phyloP scores from a whole-genome alignment of 1,140 invertebrate species.

The Harlomillsia oculata region DNA sequence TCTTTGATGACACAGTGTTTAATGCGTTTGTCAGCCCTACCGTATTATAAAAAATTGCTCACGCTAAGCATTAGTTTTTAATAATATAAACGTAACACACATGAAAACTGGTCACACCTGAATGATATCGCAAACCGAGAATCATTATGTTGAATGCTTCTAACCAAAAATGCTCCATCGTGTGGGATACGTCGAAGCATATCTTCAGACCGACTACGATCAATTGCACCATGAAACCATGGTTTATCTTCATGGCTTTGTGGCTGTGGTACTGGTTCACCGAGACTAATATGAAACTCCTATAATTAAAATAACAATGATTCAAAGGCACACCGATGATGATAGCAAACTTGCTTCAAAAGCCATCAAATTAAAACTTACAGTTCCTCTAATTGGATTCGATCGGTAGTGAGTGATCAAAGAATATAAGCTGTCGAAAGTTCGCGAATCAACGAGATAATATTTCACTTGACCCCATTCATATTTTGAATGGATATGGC shows the following conservation, averaged over 20 bases:
- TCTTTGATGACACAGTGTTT: conserved; percentile 89
- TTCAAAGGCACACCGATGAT: neutral
- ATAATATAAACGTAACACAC: neutral
- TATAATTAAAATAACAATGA: conserved; percentile 36
- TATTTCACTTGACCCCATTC: conserved; percentile 81
- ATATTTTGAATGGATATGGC: conserved; percentile 79
- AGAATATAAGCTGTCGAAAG: conserved; percentile 86
- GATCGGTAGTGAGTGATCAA: conserved; percentile 83
- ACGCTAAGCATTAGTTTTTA: neutral
- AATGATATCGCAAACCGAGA: conserved; percentile 90
- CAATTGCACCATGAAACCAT: conserved; percentile 80
- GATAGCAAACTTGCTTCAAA: no score
- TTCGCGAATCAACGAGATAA: conserved; percentile 77
- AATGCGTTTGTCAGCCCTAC: conserved; percentile 79
- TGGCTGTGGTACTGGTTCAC: conserved; percentile 87
- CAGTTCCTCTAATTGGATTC: conserved; percentile 72
- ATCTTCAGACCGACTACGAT: conserved; percentile 72
- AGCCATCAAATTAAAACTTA: conserved; percentile 40
- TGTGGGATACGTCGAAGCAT: conserved; percentile 66
- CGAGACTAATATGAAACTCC: conserved; percentile 77
- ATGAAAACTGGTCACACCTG: conserved; percentile 48
- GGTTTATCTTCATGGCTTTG: conserved; percentile 87
- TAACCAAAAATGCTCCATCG: conserved; percentile 85
- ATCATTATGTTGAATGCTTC: conserved; percentile 73
- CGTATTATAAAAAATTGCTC: neutral